These are phyloP conservation scores for Saccopteryx bilineata DNA, from an alignment of 2,113 vertebrate species.

Conservation along the genomic window DNA sequence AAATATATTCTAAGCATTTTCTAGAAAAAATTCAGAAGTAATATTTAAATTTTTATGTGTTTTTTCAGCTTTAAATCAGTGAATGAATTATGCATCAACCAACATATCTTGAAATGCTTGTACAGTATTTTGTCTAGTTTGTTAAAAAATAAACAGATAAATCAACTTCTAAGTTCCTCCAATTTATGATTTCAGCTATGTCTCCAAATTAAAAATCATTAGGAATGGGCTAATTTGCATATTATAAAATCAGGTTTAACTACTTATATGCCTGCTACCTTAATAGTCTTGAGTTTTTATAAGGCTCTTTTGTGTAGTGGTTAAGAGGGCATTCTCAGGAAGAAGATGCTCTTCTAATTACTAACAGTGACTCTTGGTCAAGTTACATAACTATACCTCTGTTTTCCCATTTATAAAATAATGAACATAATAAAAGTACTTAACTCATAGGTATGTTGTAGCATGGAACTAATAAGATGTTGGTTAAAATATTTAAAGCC, in stretches of 20 bases:
- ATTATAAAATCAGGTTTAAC: constrained; percentile 11
- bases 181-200: constrained; percentile 28
- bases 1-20: neutral
- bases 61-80: constrained; percentile 19
- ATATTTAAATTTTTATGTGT: neutral
- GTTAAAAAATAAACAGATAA: neutral
- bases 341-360: neutral
- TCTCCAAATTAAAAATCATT: constrained; percentile 64
- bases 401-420: neutral
- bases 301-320: neutral
- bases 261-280: neutral
- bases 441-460: neutral
- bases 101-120: neutral
- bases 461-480: neutral
- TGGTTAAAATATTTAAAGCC: neutral
- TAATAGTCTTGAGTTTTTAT: neutral
- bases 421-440: neutral
- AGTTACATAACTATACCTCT: neutral
- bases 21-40: neutral
- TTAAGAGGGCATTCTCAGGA: neutral
- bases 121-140: neutral
- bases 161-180: neutral
- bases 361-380: neutral
- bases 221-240: neutral
- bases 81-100: neutral